These are phyloP conservation scores for Clarias fuscus DNA, from an alignment of 2,797 vertebrate species.

Conservation along the genomic window DNA sequence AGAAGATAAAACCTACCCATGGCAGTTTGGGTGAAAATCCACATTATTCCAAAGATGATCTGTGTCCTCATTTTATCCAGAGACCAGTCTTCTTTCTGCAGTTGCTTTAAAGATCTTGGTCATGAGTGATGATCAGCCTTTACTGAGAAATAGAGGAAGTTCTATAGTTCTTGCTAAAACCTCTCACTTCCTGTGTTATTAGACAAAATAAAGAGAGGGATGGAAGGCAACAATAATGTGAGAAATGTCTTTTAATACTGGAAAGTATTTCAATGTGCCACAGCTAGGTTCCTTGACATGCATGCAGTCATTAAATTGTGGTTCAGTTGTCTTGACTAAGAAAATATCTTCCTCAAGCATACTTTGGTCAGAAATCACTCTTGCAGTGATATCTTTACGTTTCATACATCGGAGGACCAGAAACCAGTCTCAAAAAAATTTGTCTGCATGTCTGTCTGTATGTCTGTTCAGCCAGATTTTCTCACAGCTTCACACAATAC, in stretches of 20 bases:
- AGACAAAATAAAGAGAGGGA: not conserved
- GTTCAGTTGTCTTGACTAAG: not conserved
- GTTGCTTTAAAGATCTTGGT: not conserved
- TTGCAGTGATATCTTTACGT: not conserved
- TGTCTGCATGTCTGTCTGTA: too few species aligned
- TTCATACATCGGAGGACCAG: too few species aligned
- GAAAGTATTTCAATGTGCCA: not conserved
- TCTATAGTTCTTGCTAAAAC: not conserved
- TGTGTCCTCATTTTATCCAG: not conserved
- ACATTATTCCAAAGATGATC: not conserved
- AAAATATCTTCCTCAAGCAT: not conserved
- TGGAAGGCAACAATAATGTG: not conserved
- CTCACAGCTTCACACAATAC: too few species aligned
- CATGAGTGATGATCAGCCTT: not conserved
- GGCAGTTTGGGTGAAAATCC: not conserved
- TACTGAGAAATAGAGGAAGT: not conserved
- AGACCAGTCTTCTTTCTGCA: not conserved
- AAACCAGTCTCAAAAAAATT: too few species aligned
- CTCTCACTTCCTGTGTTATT: not conserved
- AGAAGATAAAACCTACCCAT: conserved; percentile 8
- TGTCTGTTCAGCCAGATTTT: too few species aligned
- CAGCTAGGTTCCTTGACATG: too few species aligned
- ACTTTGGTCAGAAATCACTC: not conserved
- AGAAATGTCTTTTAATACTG: not conserved
- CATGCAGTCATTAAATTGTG: not conserved